Evolutionary conservation across 2,888 invertebrate species (phyloP).

Genomic region (Baccha elongata): DNA sequence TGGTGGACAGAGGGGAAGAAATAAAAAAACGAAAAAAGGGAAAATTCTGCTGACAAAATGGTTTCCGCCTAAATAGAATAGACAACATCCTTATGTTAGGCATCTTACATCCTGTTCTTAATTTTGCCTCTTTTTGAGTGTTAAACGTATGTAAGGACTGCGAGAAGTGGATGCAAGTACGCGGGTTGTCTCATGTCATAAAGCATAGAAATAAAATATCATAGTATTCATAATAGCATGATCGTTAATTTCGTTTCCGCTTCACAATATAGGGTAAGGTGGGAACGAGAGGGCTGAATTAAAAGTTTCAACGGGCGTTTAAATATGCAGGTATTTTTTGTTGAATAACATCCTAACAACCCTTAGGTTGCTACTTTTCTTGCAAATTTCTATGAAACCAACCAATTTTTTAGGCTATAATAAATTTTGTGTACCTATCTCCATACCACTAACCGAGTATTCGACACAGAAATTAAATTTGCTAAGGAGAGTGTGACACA

Average conservation of each 20-base stretch:
- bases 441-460: conserved; percentile 32
- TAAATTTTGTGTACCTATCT: conserved; percentile 47
- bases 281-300: background rate
- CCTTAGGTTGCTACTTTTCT: background rate
- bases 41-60: conserved; percentile 33
- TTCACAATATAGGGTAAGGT: conserved; percentile 14
- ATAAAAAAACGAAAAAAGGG: background rate
- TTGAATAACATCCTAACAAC: conserved; percentile 2
- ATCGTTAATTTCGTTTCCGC: conserved; percentile 51
- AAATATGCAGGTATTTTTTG: background rate
- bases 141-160: conserved; percentile 4
- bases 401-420: conserved; percentile 50
- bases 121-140: background rate
- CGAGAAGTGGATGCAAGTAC: background rate
- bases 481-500: conserved; percentile 54
- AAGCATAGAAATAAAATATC: conserved; percentile 35
- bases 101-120: conserved; percentile 37
- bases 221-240: conserved; percentile 46
- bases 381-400: conserved; percentile 20
- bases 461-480: conserved; percentile 29
- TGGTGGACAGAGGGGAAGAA: background rate
- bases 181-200: conserved; percentile 18
- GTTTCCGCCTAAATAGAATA: conserved; percentile 50
- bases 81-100: conserved; percentile 47
- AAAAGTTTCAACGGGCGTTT: background rate